Percentiles rank a stretch among this genome's conserved stretches.
These are phyloP conservation scores for Ptychodera flava DNA, from an alignment of 35 echinoderm and acorn worm genomes.

Conservation along the genomic window DNA sequence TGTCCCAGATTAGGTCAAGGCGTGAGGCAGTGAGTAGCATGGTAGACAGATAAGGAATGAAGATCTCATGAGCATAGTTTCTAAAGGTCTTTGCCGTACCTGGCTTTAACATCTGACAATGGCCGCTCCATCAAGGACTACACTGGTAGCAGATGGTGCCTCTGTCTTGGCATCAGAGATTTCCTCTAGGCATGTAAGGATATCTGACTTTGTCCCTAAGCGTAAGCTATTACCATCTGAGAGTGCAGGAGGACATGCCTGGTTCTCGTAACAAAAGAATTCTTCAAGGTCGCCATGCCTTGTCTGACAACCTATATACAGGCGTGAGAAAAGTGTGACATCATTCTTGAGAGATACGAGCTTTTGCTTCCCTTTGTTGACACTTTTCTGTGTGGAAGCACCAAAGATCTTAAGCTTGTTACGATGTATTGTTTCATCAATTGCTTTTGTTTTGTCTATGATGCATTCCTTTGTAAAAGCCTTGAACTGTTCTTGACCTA, in stretches of 20 bases:
- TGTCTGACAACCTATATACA: constrained; percentile 47
- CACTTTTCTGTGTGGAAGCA: neutral
- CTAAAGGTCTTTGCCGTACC: constrained; percentile 19
- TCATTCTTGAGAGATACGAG: constrained; percentile 33
- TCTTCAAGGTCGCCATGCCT: constrained; percentile 26
- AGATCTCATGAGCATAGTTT: constrained; percentile 24
- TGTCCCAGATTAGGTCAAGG: constrained; percentile 48
- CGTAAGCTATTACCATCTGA: constrained; percentile 2
- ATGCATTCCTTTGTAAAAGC: constrained; percentile 37
- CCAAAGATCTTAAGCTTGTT: constrained; percentile 40
- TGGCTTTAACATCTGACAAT: constrained; percentile 49
- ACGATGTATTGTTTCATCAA: constrained; percentile 26
- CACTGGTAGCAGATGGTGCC: neutral
- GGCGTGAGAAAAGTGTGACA: constrained; percentile 30
- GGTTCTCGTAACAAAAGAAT: constrained; percentile 51
- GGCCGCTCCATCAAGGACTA: constrained; percentile 41
- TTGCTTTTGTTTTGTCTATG: constrained; percentile 5
- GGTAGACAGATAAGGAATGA: constrained; percentile 17
- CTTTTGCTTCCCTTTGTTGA: constrained; percentile 10
- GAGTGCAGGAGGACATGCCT: neutral
- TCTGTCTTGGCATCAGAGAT: too few species aligned
- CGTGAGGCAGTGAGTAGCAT: constrained; percentile 12
- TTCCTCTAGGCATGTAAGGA: constrained; percentile 14
- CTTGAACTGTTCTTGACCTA: constrained; percentile 19
- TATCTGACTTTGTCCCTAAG: constrained; percentile 3